Percentiles rank a stretch among this genome's conserved stretches.
Conservation (phyloP, 2,797 vertebrate species). For the Argyrosomus regius region DNA sequence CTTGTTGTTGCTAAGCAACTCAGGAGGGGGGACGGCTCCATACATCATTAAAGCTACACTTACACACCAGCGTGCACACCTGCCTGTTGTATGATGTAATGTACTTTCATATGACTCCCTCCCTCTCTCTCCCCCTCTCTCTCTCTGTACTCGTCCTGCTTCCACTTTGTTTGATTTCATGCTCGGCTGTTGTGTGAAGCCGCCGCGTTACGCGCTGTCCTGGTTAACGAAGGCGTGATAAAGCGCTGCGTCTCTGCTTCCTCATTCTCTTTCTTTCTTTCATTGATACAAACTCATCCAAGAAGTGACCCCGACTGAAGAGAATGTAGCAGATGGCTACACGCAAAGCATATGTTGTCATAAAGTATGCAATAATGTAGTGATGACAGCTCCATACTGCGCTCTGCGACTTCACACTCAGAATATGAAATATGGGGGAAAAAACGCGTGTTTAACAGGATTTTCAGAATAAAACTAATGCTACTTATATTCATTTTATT, state of each 20-base stretch:
- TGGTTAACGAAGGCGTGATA: background rate
- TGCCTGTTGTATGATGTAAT: constrained; percentile 44
- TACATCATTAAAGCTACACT: constrained; percentile 49
- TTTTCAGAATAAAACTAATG: no score
- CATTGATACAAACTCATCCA: constrained; percentile 6
- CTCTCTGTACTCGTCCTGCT: background rate
- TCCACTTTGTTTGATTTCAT: constrained; percentile 5
- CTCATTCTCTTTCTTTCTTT: background rate
- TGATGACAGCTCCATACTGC: constrained; percentile 14
- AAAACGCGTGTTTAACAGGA: no score
- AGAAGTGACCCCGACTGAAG: constrained; percentile 19
- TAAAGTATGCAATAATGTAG: constrained; percentile 66
- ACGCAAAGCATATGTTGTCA: constrained; percentile 68
- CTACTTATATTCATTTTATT: no score
- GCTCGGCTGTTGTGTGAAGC: background rate
- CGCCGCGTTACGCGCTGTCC: background rate
- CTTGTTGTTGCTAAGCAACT: constrained; percentile 76
- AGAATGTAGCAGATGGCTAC: constrained; percentile 60
- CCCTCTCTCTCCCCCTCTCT: background rate
- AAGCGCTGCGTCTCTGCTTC: background rate
- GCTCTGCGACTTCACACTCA: background rate
- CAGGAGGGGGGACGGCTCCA: constrained; percentile 23
- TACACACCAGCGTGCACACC: constrained; percentile 36
- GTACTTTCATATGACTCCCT: background rate
- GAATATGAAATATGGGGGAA: background rate